These are phyloP conservation scores for Siniperca chuatsi DNA, from an alignment of 2,113 vertebrate species.

Conservation along the genomic window DNA sequence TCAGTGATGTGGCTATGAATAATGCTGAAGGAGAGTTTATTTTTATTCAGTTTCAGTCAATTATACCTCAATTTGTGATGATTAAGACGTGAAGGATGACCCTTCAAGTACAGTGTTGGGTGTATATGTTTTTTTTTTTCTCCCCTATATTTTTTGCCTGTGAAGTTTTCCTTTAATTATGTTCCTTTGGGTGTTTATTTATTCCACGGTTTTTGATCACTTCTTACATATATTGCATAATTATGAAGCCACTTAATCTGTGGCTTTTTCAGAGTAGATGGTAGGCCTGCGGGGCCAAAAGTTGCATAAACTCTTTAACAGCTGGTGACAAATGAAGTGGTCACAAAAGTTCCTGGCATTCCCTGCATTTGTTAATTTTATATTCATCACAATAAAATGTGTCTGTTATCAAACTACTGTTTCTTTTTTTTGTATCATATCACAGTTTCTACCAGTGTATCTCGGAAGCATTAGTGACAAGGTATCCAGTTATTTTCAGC, in stretches of 20 bases:
- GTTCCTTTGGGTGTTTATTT: slow-evolving; percentile 43
- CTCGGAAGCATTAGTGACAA: too few species aligned
- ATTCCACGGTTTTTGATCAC: slow-evolving; percentile 41
- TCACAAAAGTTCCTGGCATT: slow-evolving; percentile 48
- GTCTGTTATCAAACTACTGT: slow-evolving; percentile 28
- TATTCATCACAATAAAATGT: slow-evolving; percentile 75
- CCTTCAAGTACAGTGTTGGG: slow-evolving; percentile 16
- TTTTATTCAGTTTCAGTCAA: slow-evolving; percentile 28
- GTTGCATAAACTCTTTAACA: not conserved
- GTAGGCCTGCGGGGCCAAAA: slow-evolving; percentile 23
- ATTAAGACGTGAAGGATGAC: slow-evolving; percentile 64
- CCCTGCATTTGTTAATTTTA: slow-evolving; percentile 70
- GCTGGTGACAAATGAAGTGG: slow-evolving; percentile 4
- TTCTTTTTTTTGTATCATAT: not conserved
- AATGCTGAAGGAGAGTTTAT: slow-evolving; percentile 13
- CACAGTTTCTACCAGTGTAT: not conserved
- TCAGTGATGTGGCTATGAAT: not conserved
- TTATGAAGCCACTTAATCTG: slow-evolving; percentile 18
- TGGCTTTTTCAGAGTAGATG: slow-evolving; percentile 19
- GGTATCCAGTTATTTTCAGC: not conserved
- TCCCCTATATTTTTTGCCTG: slow-evolving; percentile 2
- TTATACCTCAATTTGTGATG: slow-evolving; percentile 55
- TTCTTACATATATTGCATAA: slow-evolving; percentile 23
- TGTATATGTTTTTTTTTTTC: slow-evolving; percentile 2
- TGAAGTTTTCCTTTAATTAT: slow-evolving; percentile 10